Base-by-base conservation (phyloP, 53 echinoderm and acorn worm species). In the Paracentrotus lividus region DNA sequence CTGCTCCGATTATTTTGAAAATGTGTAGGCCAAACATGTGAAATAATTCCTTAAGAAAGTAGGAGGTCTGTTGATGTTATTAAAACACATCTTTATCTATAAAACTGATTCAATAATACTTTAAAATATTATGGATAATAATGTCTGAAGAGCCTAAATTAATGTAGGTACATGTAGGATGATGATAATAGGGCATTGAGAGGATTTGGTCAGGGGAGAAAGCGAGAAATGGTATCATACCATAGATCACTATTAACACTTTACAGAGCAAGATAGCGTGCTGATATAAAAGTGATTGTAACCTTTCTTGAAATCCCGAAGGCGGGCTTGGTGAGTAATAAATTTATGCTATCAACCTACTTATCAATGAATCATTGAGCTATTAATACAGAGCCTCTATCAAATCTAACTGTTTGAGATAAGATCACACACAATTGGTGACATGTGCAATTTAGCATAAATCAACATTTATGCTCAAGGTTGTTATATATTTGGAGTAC, bases 241-340 rank as follows among this genome's bases (percentile, higher is more conserved):
- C 10, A 64, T 10, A 29, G 12, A 36, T 8, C 36, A 72, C 40
- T 18, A 21, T 72, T 18, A 36, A 72, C 72, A 72, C 36, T 7
- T 18, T 36, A 40, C 10, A 67, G 16, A 38, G 64, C 36, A 36
- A 72, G 72, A 40, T 72, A 32, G 72, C 40, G 36, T 40, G 21
- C 72, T 72, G 72, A 72, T 72, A 72, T 36, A n/a, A 72, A 72
- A 72, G 40, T 72, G 72, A 72, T 72, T 72, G 33, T 72, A 72
- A 72, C 72, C 72, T 72, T 72, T 72, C 72, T 72, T 16, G 40
- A 72, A 72, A 38, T 72, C 72, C 72, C 72, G 4, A 72, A 72
- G 64, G 72, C 72, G 21, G 38, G 72, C 20, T 36, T 38, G 72
- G 72, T 72, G 72, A 72, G 72, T 38, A 72, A 72, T 36, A 20